These are phyloP conservation scores for Hipposideros armiger DNA, from an alignment of 2,113 vertebrate species.

Conservation along the genomic window DNA sequence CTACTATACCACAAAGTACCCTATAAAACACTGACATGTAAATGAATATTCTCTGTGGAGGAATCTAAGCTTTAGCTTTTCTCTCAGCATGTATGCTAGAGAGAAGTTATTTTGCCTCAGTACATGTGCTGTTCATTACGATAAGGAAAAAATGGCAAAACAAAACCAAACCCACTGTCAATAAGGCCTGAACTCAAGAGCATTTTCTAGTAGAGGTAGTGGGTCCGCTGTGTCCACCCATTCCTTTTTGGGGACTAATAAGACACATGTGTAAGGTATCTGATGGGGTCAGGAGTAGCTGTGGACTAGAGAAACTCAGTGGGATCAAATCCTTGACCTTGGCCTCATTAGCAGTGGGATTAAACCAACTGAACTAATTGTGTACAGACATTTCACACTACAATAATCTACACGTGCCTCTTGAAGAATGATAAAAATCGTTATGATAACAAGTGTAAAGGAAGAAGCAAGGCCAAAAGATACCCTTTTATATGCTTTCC, in stretches of 20 bases:
- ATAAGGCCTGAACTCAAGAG: neutral
- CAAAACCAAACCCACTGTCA: neutral
- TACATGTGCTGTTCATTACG: neutral
- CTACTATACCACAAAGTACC: neutral
- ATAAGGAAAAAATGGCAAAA: neutral
- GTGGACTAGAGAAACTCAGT: conserved; percentile 27
- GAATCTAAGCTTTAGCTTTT: neutral
- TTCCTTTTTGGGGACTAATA: neutral
- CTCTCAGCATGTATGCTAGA: neutral
- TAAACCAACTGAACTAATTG: conserved; percentile 72
- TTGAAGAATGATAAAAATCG: conserved; percentile 25
- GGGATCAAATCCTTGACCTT: conserved; percentile 73
- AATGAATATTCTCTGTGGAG: conserved; percentile 5
- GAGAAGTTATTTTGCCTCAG: neutral
- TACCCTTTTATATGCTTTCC: neutral
- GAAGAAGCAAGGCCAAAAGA: neutral
- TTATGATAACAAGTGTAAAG: neutral
- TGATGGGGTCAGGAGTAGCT: neutral
- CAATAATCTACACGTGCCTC: neutral
- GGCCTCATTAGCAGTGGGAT: conserved; percentile 73
- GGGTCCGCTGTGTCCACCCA: neutral
- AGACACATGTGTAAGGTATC: conserved; percentile 30
- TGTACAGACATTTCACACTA: conserved; percentile 56
- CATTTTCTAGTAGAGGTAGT: neutral
- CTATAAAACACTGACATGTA: neutral